Evolutionary conservation across 2,888 invertebrate genomes (phyloP), one percentile per base, ranked within the genome.

Genomic region (Silvanus unidentatus): DNA sequence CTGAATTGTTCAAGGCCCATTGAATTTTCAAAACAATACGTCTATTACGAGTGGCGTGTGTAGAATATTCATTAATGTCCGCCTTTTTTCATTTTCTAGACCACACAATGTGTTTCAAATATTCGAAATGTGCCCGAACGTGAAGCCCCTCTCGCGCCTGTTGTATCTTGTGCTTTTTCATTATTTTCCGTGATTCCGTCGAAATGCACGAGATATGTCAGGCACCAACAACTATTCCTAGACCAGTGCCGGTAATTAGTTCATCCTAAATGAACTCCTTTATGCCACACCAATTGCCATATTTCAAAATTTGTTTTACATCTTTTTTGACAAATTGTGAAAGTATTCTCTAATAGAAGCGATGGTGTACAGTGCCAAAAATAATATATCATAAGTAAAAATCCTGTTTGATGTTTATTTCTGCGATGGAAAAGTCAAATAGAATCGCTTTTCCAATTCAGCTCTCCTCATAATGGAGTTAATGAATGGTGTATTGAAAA

Each of bases 211-310:
- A n/a, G n/a, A n/a, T n/a, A n/a, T n/a, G n/a, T n/a, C n/a, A n/a
- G n/a, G n/a, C n/a, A n/a, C n/a, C 32, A 12, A 32, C n/a, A 32
- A 32, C 32, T 32, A 32, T 32, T 32, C 32, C 13, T 32, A 32
- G 32, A 12, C 52, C 16, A 43, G 30, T 49, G 40, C 16, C n/a
- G 28, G 50, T 47, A 59, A 59, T 60, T 60, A 58, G 56, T 53
- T 52, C 57, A 56, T 58, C 57, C 56, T 42, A 47, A 49, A 48
- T 48, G 47, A 34, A 44, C 40, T 50, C 32, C 34, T 35, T 36
- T 27, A 30, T n/a, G n/a, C n/a, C n/a, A 39, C 37, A 35, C 35
- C 38, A 45, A 45, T 41, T 34, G 34, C 37, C 28, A 15, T 16
- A 38, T 42, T 36, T 29, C 43, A 38, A 16, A 39, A 37, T 40